Base-by-base conservation (phyloP, 1,140 invertebrate genomes). In the Drosophila sulfurigaster region DNA sequence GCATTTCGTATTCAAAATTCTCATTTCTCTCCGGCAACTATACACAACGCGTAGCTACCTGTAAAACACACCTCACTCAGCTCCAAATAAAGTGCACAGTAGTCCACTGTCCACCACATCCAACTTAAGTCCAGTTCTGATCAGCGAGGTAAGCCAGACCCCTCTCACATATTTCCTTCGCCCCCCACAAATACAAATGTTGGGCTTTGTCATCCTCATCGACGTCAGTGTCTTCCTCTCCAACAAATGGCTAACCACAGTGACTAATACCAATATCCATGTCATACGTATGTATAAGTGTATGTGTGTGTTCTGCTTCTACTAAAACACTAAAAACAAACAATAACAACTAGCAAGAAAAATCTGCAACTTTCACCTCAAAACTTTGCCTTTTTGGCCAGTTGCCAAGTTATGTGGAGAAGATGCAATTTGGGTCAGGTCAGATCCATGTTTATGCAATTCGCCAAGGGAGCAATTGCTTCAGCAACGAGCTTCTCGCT, bases 1-100 rank as follows among this genome's bases (percentile, higher is more conserved):
- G 38, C 54, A 66, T 52, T 49, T 78, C 35, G 43, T 63, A 71
- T 45, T 63, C 32, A 66, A 72, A 49, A 67, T 57, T 77, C 54
- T 77, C 65, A 77, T 66, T 79, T 80, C 57, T 78, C 45, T 76
- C 52, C 60, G 64, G 63, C 69, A 73, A 78, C 75, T 56, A 25
- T 25, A 54, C 66, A 76, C 64, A 73, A 68, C 77, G 64, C 77
- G 60, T 79, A 81, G 79, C 77, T 81, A 81, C 65, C 62, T 82
- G 57, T 82, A 74, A 79, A 25, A 25, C 20, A 38, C 35, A 72
- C 59, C 59, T 30, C 48, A 41, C 25, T 52, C 62, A 66, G 30
- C 54, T 74, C 56, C 58, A 64, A 35, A 20, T 54, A n/a, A 64
- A 43, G 20, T 65, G 38, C 10, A 49, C n/a, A 15, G 25, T 48